Evolutionary conservation across 53 echinoderm and acorn worm species (phyloP), one percentile per base, ranked within the genome.

Genomic region (Henricia sp.): DNA sequence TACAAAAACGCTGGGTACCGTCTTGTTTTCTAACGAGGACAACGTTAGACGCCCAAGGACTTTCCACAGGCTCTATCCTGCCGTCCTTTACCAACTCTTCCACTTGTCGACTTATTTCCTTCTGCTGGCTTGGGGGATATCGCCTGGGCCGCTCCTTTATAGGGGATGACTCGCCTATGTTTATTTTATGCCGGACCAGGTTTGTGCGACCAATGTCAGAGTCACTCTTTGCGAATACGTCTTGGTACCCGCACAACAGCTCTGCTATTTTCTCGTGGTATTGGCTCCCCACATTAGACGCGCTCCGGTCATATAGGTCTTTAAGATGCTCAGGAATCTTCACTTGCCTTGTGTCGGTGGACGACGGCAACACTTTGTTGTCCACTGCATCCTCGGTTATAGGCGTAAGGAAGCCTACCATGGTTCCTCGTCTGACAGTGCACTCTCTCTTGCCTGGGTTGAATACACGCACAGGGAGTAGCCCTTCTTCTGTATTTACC

Each of bases 141-240:
- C 68, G 57, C 14, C 91, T 37, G 23, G 77, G 63, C 39, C 67
- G 17, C 50, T 91, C 74, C 21, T 71, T 77, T 21, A 92, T 89
- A 6, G 88, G 89, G 30, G 46, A 39, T 26, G 71, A 30, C 8
- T 12, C 74, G 4, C 93, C 93, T 26, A 89, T 92, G 35, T 86
- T 42, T 14, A 89, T 89, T 38, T 28, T 25, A 35, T 89, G 93
- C 42, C 83, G 27, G 9, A 87, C 93, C 38, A 92, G 16, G 53
- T 82, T 71, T 16, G 93, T 92, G 14, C 75, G 80, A 3, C 85
- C 89, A 4, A 92, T 21, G 40, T 92, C 44, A 92, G 90, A 2
- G n/a, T n/a, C n/a, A n/a, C n/a, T n/a, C n/a, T n/a, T n/a, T n/a
- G n/a, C n/a, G n/a, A n/a, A n/a, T n/a, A 92, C 57, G 46, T 92